A percentile compares a stretch with the other conserved stretches of the same genome.
phyloP scores from a whole-genome alignment of 2,113 vertebrate species.

The Cyanoderma ruficeps region DNA sequence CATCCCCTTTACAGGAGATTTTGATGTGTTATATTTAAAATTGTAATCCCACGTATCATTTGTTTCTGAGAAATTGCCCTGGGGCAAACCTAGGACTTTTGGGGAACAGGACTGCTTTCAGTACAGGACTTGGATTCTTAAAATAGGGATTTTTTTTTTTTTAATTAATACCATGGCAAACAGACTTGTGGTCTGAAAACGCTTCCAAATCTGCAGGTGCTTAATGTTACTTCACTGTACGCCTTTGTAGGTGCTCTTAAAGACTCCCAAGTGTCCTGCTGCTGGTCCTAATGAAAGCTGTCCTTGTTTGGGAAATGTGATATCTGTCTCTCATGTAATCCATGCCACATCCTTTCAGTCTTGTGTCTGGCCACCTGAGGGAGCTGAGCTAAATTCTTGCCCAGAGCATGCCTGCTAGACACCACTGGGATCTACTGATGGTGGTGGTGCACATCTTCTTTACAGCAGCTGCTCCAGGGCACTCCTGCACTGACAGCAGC shows the following conservation, averaged over 20 bases:
- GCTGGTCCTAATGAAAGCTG: neutral
- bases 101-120: neutral
- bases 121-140: neutral
- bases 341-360: neutral
- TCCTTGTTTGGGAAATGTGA: neutral
- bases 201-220: neutral
- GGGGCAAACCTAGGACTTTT: neutral
- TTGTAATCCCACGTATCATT: neutral
- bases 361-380: neutral
- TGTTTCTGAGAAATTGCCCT: neutral
- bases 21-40: neutral
- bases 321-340: neutral
- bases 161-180: neutral
- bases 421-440: neutral
- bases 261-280: neutral
- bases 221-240: neutral
- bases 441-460: neutral
- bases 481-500: neutral
- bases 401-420: accelerated
- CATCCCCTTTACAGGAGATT: neutral
- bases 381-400: accelerated
- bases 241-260: neutral
- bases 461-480: neutral
- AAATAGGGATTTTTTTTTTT: neutral
- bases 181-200: neutral